Base-by-base conservation (phyloP, 2,888 invertebrate genomes). In the Pristionchus mayeri region DNA sequence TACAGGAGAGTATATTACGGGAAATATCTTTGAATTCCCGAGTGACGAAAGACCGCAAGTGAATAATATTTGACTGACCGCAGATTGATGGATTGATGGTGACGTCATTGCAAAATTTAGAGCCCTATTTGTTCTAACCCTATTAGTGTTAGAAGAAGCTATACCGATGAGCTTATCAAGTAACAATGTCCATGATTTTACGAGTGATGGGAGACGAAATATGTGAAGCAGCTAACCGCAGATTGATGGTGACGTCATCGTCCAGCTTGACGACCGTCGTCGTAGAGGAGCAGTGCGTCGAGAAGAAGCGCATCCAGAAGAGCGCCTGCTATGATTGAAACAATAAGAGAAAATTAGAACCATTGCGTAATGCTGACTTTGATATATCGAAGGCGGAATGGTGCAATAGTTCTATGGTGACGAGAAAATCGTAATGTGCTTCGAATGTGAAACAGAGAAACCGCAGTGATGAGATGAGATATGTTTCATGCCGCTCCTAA, bases 281-380 rank as follows among this genome's bases (percentile, higher is more conserved):
- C 9, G 80, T 80, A 0, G 54, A n/a, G 0, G 52, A 57, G 16
- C 80, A 80, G 40, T 80, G 37, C 16, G 24, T 24, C 0, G 37
- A 40, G 24, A 80, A 37, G 57, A 57, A 80, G 13, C 80, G 52
- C 80, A 80, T 80, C 80, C 80, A 80, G 80, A 80, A 80, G 11
- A 80, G 80, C 0, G 54, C 80, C 80, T 80, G 54, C n/a, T n/a
- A n/a, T n/a, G 4, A 67, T 60, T n/a, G n/a, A 57, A 11, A n/a
- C n/a, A n/a, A n/a, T n/a, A n/a, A n/a, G n/a, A n/a, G n/a, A n/a
- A n/a, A n/a, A n/a, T n/a, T n/a, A n/a, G n/a, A n/a, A n/a, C n/a
- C n/a, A n/a, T n/a, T n/a, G 57, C 57, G n/a, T 57, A n/a, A n/a
- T 18, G 24, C 34, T 34, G 37, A n/a, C n/a, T n/a, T n/a, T n/a